A percentile compares a stretch with the other conserved stretches of the same genome.
These are phyloP conservation scores for Lasaia peninsularis DNA, from an alignment of 1,140 invertebrate genomes.

Conservation along the genomic window DNA sequence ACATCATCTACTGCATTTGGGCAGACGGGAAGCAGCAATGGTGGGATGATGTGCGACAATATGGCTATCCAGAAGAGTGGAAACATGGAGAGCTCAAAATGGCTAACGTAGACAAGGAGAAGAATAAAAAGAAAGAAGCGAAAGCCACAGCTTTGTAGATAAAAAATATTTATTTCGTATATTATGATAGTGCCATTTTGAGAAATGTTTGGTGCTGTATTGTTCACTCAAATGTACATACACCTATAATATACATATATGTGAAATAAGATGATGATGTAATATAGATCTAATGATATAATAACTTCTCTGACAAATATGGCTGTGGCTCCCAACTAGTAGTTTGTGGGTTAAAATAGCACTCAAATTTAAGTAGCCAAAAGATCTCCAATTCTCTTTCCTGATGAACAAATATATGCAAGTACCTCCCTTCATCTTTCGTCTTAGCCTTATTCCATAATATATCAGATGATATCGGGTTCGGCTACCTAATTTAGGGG, in stretches of 20 bases:
- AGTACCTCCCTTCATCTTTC: no score
- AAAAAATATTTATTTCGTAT: not conserved
- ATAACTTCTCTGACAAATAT: no score
- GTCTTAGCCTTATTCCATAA: no score
- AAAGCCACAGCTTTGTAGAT: conserved; percentile 34
- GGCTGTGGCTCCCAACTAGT: no score
- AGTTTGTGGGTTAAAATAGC: no score
- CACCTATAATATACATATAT: not conserved
- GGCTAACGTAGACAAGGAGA: conserved; percentile 50
- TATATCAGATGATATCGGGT: no score
- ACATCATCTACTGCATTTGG: conserved; percentile 84
- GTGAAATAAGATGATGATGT: no score
- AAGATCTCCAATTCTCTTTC: no score
- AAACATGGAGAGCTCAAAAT: conserved; percentile 57
- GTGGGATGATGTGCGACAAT: conserved; percentile 80
- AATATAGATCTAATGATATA: no score
- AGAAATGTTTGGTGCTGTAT: not conserved
- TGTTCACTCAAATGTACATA: not conserved
- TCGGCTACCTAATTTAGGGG: no score
- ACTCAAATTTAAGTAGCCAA: no score
- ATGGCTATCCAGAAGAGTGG: conserved; percentile 59
- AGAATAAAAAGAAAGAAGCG: conserved; percentile 53
- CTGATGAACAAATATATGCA: no score
- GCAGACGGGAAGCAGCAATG: conserved; percentile 84
- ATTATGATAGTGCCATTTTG: not conserved